phyloP scores from a whole-genome alignment of 92 coral and sea anemone genomes.

The Siderastrea radians region DNA sequence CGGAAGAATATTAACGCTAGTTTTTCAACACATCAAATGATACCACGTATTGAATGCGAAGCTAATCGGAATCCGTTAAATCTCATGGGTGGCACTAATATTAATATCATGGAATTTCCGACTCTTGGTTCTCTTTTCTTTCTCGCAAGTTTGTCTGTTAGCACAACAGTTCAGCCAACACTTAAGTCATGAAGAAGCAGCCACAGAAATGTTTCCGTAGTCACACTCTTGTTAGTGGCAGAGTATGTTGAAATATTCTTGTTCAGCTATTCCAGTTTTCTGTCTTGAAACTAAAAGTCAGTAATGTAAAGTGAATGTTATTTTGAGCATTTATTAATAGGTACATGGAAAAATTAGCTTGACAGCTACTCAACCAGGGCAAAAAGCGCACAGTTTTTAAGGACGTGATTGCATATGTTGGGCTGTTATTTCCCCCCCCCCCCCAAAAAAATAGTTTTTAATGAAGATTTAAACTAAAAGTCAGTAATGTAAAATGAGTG shows the following conservation, averaged over 20 bases:
- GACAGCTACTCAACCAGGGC: neutral
- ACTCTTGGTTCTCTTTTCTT: neutral
- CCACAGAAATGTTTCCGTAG: neutral
- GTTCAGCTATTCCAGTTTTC: no score
- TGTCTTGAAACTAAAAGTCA: no score
- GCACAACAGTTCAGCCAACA: neutral
- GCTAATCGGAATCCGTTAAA: neutral
- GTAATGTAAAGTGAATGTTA: neutral
- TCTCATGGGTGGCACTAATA: neutral
- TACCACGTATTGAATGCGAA: neutral
- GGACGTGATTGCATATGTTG: neutral
- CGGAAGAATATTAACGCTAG: neutral
- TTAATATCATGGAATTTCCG: neutral
- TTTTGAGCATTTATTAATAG: neutral
- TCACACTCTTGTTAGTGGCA: neutral
- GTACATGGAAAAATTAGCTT: slow-evolving; percentile 15
- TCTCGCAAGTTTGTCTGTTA: neutral
- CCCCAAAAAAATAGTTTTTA: slow-evolving; percentile 15
- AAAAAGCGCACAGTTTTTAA: neutral
- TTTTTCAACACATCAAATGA: neutral
- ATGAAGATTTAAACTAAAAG: neutral
- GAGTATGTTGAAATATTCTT: no score
- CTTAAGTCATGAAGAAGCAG: neutral
- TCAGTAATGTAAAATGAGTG: neutral
- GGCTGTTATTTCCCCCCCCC: neutral